phyloP scores from a whole-genome alignment of 2,888 invertebrate genomes.

The Teleiodes luculella region DNA sequence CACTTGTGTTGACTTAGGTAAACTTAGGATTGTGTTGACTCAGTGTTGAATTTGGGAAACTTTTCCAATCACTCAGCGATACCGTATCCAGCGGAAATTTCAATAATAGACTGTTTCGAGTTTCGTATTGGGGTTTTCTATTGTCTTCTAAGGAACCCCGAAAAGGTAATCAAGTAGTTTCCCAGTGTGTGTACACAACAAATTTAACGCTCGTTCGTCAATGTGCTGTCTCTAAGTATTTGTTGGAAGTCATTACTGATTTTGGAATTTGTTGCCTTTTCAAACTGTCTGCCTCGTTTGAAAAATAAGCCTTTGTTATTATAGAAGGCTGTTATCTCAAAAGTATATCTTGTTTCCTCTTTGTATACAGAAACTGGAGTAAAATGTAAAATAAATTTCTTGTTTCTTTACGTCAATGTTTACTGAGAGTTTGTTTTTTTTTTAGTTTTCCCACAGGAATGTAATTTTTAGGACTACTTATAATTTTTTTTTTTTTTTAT shows the following conservation, averaged over 20 bases:
- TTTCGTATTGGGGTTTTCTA: not conserved
- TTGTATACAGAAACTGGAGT: too few species aligned
- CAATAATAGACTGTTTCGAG: not conserved
- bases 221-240: constrained; percentile 47
- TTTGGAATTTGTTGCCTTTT: constrained; percentile 35
- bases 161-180: constrained; percentile 26
- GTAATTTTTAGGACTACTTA: too few species aligned
- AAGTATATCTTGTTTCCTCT: too few species aligned
- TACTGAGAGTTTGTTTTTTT: too few species aligned
- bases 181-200: constrained; percentile 42
- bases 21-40: constrained; percentile 2
- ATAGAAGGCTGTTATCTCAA: not conserved
- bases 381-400: too few species aligned
- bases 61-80: constrained; percentile 12
- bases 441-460: too few species aligned
- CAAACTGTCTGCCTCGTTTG: constrained; percentile 11
- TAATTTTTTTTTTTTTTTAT: too few species aligned
- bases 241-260: constrained; percentile 49
- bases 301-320: not conserved
- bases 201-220: constrained; percentile 52
- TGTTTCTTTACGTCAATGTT: too few species aligned
- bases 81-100: not conserved
- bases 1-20: not conserved
- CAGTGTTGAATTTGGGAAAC: constrained; percentile 2
- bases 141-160: constrained; percentile 31